A percentile compares a stretch with the other conserved stretches of the same genome.
These are phyloP conservation scores for Colaptes auratus DNA, from an alignment of 2,113 vertebrate species.

Conservation along the genomic window DNA sequence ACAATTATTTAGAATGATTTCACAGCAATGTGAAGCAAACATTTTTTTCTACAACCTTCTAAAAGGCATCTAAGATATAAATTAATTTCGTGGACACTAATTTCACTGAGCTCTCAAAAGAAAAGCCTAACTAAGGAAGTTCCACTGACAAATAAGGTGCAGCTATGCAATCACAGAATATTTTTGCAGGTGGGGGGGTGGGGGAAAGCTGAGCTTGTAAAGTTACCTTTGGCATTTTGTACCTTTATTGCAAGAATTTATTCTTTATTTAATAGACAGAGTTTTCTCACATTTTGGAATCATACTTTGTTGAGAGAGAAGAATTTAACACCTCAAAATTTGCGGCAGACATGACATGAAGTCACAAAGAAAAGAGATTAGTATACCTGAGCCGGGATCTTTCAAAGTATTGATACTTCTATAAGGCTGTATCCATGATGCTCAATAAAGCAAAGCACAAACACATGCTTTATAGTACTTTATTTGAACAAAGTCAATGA, in stretches of 20 bases:
- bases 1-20: constrained; percentile 50
- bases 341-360: neutral
- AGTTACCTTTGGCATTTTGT: neutral
- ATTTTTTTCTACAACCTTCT: constrained; percentile 3
- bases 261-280: neutral
- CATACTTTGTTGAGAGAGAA: neutral
- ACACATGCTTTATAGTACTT: neutral
- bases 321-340: neutral
- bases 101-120: constrained; percentile 26
- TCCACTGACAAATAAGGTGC: neutral
- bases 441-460: neutral
- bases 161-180: neutral
- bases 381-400: neutral
- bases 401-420: neutral
- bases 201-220: neutral
- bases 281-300: neutral
- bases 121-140: constrained; percentile 12
- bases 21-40: neutral
- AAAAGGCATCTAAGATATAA: constrained; percentile 9
- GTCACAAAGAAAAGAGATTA: neutral
- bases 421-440: neutral
- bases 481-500: neutral
- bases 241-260: neutral
- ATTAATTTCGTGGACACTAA: constrained; percentile 47
- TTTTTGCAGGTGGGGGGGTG: neutral